Conservation (phyloP, 2,888 invertebrate species). For the Apamea sordens region DNA sequence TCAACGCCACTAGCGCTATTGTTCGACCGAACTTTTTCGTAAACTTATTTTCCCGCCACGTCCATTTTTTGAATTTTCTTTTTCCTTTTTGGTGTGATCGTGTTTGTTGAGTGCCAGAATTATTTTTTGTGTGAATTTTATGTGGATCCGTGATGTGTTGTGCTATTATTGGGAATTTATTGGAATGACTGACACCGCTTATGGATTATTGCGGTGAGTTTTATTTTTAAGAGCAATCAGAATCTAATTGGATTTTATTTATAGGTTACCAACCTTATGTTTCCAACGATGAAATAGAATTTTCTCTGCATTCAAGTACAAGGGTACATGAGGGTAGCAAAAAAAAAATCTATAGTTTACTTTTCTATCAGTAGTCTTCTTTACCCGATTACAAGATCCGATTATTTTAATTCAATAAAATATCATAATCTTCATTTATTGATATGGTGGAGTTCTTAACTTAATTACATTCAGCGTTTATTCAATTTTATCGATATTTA, state of each 20-base stretch:
- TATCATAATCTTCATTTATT: not conserved
- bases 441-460: not conserved
- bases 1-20: slow-evolving; percentile 63
- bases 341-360: not conserved
- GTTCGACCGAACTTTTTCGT: slow-evolving; percentile 85
- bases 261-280: fast-evolving
- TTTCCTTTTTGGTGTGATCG: slow-evolving; percentile 63
- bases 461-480: not conserved
- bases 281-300: no score
- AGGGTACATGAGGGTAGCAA: no score
- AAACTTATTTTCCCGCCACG: slow-evolving; percentile 83
- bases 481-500: not conserved
- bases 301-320: not conserved
- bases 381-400: not conserved
- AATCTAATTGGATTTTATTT: slow-evolving; percentile 28
- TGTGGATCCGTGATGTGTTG: slow-evolving; percentile 75
- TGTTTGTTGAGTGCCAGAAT: slow-evolving; percentile 77
- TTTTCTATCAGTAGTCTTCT: not conserved
- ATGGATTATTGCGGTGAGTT: slow-evolving; percentile 65
- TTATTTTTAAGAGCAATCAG: slow-evolving; percentile 58
- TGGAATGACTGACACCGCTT: slow-evolving; percentile 63
- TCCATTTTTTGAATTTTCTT: slow-evolving; percentile 67
- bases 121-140: slow-evolving; percentile 76
- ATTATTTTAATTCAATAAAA: not conserved
- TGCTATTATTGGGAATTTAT: slow-evolving; percentile 74